These are phyloP conservation scores for Pseudomyrmex sp. DNA, from an alignment of 1,140 invertebrate genomes.

Conservation along the genomic window DNA sequence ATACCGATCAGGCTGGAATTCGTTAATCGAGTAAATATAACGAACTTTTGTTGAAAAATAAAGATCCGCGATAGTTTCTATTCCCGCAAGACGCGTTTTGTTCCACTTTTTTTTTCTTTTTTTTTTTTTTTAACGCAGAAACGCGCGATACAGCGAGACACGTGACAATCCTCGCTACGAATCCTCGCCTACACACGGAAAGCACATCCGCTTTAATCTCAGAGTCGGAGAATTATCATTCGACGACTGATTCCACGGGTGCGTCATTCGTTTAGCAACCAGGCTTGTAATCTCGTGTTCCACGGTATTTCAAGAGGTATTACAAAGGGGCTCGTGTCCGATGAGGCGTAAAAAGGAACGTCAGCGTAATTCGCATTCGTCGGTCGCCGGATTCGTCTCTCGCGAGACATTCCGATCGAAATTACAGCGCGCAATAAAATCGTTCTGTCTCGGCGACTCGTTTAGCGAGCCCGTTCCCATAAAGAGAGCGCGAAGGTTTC, in stretches of 20 bases:
- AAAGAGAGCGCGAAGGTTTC: not conserved
- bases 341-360: conserved; percentile 38
- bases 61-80: conserved; percentile 18
- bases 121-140: too few species aligned
- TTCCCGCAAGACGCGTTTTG: not conserved
- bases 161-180: not conserved
- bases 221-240: conserved; percentile 41
- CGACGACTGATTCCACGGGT: conserved; percentile 38
- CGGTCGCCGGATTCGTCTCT: conserved; percentile 17
- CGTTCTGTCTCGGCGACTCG: conserved; percentile 21
- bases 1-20: conserved; percentile 5
- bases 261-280: conserved; percentile 43
- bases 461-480: not conserved
- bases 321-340: conserved; percentile 21
- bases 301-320: not conserved
- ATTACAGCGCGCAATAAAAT: conserved; percentile 51
- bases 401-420: conserved; percentile 46
- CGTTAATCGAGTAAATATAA: conserved; percentile 43
- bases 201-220: conserved; percentile 50
- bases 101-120: too few species aligned
- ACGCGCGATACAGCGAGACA: not conserved
- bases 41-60: conserved; percentile 20
- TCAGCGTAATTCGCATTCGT: conserved; percentile 49
- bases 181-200: not conserved
- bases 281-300: conserved; percentile 37